Evolutionary conservation across 2,113 vertebrate species (phyloP), one percentile per base, ranked within the genome.

Genomic region (Mungos mungo): DNA sequence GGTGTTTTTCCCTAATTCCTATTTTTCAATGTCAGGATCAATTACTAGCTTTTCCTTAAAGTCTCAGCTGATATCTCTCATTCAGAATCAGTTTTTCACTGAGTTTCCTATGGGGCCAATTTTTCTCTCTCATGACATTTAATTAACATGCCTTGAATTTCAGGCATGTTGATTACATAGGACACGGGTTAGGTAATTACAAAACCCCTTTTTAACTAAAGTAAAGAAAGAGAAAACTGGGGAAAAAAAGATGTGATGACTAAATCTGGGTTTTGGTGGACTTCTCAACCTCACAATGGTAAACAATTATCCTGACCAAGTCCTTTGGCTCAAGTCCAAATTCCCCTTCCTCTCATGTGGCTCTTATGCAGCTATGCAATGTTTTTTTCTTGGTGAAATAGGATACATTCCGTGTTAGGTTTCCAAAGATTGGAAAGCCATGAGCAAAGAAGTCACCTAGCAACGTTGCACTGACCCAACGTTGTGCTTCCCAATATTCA

Each of bases 341-440:
- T 54, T 35, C 18, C 60, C 80, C 9, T 89, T 57, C 19, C 19
- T 83, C 18, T n/a, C 3, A 82, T 3, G 50, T 91, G 16, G 11
- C 3, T 6, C 38, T 93, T 76, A 81, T 21, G 19, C 35, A 85
- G 27, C 16, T 84, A 25, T 50, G 25, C 31, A 50, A 38, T 68
- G 41, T 31, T 12, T 8, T 9, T 65, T 65, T 35, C 38, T 79
- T 74, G 45, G 25, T 87, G 15, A 90, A 93, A 71, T 23, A 89
- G 29, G 52, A 3, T 89, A 5, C 23, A 38, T 35, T 5, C 29
- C 38, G 5, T 16, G 38, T 0, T 80, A 15, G 80, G 13, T 92
- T 96, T 94, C 84, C 41, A 90, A 96, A 69, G 81, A 81, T 27
- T 90, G 13, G 4, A 52, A 86, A 93, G 25, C 63, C 92, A 65